Evolutionary conservation across 2,113 vertebrate genomes (phyloP), one percentile per base, ranked within the genome.

Genomic region (Plecturocebus donacophilus): DNA sequence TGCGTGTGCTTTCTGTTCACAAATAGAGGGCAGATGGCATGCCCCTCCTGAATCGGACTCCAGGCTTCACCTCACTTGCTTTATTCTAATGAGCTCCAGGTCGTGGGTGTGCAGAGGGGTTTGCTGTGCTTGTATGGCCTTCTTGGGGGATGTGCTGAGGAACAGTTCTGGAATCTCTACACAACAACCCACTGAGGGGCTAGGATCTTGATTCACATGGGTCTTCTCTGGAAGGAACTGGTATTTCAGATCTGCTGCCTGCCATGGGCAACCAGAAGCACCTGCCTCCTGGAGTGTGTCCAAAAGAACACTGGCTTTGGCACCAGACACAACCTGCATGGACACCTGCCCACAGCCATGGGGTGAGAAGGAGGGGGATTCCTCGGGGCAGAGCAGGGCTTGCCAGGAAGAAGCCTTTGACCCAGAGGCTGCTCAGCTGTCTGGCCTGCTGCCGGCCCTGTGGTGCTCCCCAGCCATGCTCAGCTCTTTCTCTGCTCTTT

Each of bases 21-120:
- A 97, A 80, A 86, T 13, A 94, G 80, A 95, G 83, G 91, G 75
- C 92, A 95, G 87, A 79, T 95, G 87, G 52, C 23, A 32, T 20
- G 71, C 19, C 61, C 21, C 42, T 70, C 42, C 40, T 42, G 6
- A 91, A 71, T 56, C 9, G 19, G 54, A 42, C 79, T 71, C 64
- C 9, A 56, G 54, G 17, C 21, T 90, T 32, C 32, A 16, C 64
- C 54, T 52, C 3, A 9, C 30, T 89, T 6, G 19, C 32, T 80
- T 49, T 27, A 49, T 10, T 80, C n/a, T 91, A 49, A 66, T 52
- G 76, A 77, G 58, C 21, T 70, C 52, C 5, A 38, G 35, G 40
- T 40, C 3, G 32, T 17, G n/a, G 49, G 8, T n/a, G 32, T 5
- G 8, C 66, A 83, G 27, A 40, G 27, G 21, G 73, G 13, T 49